phyloP scores from a whole-genome alignment of 2,888 invertebrate genomes.

The Smittia sp. region DNA sequence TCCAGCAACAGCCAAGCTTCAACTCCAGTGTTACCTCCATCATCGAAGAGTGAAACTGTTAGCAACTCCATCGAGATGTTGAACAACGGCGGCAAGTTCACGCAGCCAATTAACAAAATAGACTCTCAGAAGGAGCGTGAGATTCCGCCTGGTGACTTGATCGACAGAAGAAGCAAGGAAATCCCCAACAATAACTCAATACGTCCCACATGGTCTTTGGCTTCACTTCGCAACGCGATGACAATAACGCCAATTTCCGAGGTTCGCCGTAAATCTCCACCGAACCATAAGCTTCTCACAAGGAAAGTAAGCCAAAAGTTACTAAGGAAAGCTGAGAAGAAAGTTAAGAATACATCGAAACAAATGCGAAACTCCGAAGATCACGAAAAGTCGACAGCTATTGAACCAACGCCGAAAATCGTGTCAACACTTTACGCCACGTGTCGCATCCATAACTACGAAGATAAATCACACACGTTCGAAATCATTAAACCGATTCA shows the following conservation, averaged over 20 bases:
- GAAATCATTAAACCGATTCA: background rate
- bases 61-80: slow-evolving; percentile 19
- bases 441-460: slow-evolving; percentile 25
- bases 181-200: background rate
- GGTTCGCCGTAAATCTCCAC: background rate
- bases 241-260: background rate
- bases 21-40: background rate
- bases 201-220: background rate
- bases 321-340: background rate
- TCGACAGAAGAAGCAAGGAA: background rate
- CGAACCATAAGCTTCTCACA: background rate
- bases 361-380: background rate
- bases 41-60: background rate
- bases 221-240: background rate
- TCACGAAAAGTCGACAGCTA: too few species aligned
- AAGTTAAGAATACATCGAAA: background rate
- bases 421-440: background rate
- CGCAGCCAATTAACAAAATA: background rate
- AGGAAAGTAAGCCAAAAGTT: background rate
- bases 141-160: background rate
- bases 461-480: slow-evolving; percentile 27
- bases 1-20: background rate
- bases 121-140: background rate
- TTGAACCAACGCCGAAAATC: background rate
- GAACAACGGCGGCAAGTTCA: slow-evolving; percentile 17